phyloP scores from a whole-genome alignment of 2,888 invertebrate species.

The Pheosia tremula region DNA sequence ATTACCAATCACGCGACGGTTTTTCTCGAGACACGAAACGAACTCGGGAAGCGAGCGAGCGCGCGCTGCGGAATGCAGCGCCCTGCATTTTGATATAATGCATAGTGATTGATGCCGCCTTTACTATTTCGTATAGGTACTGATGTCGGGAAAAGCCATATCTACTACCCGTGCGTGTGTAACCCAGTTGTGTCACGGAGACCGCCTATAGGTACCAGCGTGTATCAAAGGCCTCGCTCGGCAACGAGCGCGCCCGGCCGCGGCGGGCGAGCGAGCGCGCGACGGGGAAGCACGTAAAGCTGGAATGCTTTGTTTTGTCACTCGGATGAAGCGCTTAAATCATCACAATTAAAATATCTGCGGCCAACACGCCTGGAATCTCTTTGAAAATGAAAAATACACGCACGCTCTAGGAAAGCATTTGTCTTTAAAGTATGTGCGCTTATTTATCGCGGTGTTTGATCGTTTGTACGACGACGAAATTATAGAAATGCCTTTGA shows the following conservation, averaged over 20 bases:
- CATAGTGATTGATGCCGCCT: too few relatives aligned
- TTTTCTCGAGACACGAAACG: conserved; percentile 20
- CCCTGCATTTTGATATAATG: too few relatives aligned
- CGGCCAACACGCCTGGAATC: conserved; percentile 54
- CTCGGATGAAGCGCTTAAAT: conserved; percentile 62
- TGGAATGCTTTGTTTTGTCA: conserved; percentile 62
- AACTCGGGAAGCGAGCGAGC: not conserved
- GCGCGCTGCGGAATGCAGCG: not conserved
- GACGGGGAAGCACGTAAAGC: conserved; percentile 41
- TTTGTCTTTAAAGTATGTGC: conserved; percentile 37
- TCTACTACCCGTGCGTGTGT: too few relatives aligned
- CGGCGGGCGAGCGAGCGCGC: conserved; percentile 8
- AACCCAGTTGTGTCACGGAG: too few relatives aligned
- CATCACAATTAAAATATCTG: conserved; percentile 73
- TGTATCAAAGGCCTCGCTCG: too few relatives aligned
- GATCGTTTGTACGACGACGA: conserved; percentile 34
- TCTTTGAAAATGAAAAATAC: conserved; percentile 65
- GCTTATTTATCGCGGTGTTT: conserved; percentile 52
- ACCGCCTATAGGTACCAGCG: too few relatives aligned
- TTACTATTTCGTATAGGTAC: too few relatives aligned
- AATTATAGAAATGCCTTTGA: conserved; percentile 49
- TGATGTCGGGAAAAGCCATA: too few relatives aligned
- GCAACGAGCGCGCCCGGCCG: not conserved
- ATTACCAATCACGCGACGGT: conserved; percentile 38
- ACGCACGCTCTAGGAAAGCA: conserved; percentile 27